Evolutionary conservation across 1,140 invertebrate genomes (phyloP), one percentile per base, ranked within the genome.

Genomic region (Anadara kagoshimensis): DNA sequence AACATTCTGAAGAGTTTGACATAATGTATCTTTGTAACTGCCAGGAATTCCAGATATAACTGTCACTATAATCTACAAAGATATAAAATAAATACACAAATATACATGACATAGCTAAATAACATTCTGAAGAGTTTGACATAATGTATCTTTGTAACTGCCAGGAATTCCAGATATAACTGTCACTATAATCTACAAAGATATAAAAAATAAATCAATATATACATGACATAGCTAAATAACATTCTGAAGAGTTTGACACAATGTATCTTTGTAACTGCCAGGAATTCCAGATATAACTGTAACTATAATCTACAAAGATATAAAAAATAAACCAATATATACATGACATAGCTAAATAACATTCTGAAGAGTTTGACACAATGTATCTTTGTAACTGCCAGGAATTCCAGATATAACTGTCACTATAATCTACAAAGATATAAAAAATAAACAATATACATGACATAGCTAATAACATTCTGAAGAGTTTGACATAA

Each of bases 41-140:
- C 86, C 85, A 49, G 83, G 82, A 26, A 84, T 64, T 14, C 86
- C 86, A 66, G 66, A 72, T 29, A 88, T 65, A 8, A 88, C 77
- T 11, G 80, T 86, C 16, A 88, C 79, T 26, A 83, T 72, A 58
- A 88, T 78, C 84, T 86, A 75, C 2, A 36, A n/a, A n/a, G n/a
- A n/a, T n/a, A 36, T 36, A 36, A 36, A 36, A 36, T n/a, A 73
- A 75, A 68, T 2, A 3, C 47, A 49, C 1, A 49, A 49, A 49
- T 36, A 36, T 36, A n/a, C n/a, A n/a, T n/a, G n/a, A n/a, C n/a
- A 3, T 36, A 36, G 7, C 29, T 36, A 7, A 36, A 36, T 36
- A 36, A 36, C 29, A 36, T 3, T n/a, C n/a, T n/a, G n/a, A n/a
- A 88, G 59, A 11, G 75, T 74, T 45, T 76, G 75, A 65, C 73